phyloP scores from a whole-genome alignment of 2,888 invertebrate species.

The Drosophila yooni region DNA sequence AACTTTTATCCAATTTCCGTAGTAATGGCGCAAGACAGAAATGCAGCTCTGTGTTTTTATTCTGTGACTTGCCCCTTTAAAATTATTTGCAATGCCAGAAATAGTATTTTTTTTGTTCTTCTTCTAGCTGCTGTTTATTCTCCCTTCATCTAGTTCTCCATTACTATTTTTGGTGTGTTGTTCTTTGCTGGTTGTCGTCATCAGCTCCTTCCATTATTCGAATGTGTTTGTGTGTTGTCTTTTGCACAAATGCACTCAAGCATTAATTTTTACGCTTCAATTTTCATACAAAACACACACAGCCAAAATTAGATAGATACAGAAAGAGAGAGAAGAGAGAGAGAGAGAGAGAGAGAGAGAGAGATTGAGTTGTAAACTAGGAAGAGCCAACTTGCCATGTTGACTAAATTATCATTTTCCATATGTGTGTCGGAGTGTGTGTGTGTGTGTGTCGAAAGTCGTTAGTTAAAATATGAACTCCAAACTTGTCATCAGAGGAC shows the following conservation, averaged over 20 bases:
- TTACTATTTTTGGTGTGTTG: constrained; percentile 26
- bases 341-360: constrained; percentile 7
- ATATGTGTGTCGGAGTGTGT: constrained; percentile 49
- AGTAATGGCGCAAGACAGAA: background rate
- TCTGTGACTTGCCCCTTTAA: constrained; percentile 6
- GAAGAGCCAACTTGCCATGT: constrained; percentile 49
- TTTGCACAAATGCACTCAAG: constrained; percentile 74
- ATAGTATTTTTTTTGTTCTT: background rate
- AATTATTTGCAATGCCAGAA: constrained; percentile 11
- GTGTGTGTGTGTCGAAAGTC: constrained; percentile 57
- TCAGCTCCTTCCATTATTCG: constrained; percentile 17
- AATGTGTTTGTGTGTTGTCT: constrained; percentile 64
- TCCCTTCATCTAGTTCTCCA: background rate
- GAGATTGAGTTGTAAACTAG: constrained; percentile 8
- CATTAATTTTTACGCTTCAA: constrained; percentile 81
- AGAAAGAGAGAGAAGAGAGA: constrained; percentile 12
- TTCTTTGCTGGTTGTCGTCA: constrained; percentile 29
- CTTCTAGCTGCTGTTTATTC: background rate
- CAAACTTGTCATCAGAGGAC: constrained; percentile 71
- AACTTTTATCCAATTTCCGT: constrained; percentile 26
- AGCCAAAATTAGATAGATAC: constrained; percentile 8
- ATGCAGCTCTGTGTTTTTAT: constrained; percentile 14
- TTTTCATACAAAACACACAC: constrained; percentile 66
- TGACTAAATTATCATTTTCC: constrained; percentile 79
- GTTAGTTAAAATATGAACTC: constrained; percentile 77